phyloP scores from a whole-genome alignment of 37 sponge, comb jelly and placozoan species.

The Cliona cf. orientalis region DNA sequence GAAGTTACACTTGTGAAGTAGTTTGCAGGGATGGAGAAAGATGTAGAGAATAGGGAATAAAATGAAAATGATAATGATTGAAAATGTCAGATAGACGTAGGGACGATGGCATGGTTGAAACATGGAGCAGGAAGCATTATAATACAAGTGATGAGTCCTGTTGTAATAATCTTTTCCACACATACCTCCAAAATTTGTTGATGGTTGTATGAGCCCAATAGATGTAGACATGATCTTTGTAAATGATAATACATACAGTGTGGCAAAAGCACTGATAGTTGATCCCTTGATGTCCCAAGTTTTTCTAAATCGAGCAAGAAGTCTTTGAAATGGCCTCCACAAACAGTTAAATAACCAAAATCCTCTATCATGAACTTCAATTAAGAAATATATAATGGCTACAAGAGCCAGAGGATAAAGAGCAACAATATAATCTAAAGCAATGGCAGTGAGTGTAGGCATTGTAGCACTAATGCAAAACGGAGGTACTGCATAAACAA shows the following conservation, averaged over 20 bases:
- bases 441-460: slow-evolving; percentile 4
- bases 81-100: neutral
- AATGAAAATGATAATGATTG: neutral
- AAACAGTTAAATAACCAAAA: neutral
- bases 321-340: slow-evolving; percentile 19
- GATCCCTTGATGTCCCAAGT: slow-evolving; percentile 25
- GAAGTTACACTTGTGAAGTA: neutral
- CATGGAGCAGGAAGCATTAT: neutral
- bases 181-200: neutral
- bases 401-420: slow-evolving; percentile 52
- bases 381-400: neutral
- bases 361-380: slow-evolving; percentile 23
- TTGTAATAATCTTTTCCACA: too few relatives aligned
- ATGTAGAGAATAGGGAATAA: neutral
- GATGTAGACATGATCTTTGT: slow-evolving; percentile 6
- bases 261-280: slow-evolving; percentile 13
- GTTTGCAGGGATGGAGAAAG: neutral
- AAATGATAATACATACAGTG: slow-evolving; percentile 11
- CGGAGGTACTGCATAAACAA: slow-evolving; percentile 15
- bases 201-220: neutral
- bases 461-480: slow-evolving; percentile 30
- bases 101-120: neutral
- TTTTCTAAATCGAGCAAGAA: slow-evolving; percentile 24
- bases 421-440: slow-evolving; percentile 43
- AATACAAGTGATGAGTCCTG: too few relatives aligned